Conservation (phyloP, 2,888 invertebrate genomes). For the Cylindroiulus punctatus region DNA sequence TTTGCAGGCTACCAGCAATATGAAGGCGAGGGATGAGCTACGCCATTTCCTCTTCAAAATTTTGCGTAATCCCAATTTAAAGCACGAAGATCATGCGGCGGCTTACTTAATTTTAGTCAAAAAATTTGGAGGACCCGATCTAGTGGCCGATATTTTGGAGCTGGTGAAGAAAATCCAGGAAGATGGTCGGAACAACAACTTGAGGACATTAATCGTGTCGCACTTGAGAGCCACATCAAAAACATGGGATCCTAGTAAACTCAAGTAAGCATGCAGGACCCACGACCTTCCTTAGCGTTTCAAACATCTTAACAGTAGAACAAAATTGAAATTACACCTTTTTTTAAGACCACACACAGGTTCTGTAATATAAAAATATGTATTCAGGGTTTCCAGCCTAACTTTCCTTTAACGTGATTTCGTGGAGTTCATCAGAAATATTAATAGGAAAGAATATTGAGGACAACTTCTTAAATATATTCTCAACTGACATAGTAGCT, state of each 20-base stretch:
- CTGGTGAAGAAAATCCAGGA: not conserved
- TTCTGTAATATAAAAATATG: too few species aligned
- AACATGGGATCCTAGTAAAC: not conserved
- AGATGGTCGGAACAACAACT: not conserved
- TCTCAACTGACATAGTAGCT: too few species aligned
- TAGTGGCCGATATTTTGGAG: not conserved
- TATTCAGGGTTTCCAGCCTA: too few species aligned
- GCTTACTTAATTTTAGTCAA: not conserved
- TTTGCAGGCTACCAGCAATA: not conserved
- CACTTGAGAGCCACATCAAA: not conserved
- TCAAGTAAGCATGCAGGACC: not conserved
- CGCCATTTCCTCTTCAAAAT: not conserved
- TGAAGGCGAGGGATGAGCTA: not conserved
- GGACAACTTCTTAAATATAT: too few species aligned
- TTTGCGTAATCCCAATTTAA: not conserved
- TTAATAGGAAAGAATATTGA: too few species aligned
- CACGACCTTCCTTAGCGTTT: too few species aligned
- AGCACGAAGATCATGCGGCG: slow-evolving; percentile 9
- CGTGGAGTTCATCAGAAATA: too few species aligned
- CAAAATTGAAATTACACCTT: too few species aligned
- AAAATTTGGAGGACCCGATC: not conserved
- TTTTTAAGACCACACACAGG: too few species aligned
- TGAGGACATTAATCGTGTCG: not conserved
- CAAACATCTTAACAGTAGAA: too few species aligned
- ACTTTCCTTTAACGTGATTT: too few species aligned